These are phyloP conservation scores for Leptobrachium ailaonicum DNA, from an alignment of 2,113 vertebrate species.

Conservation along the genomic window DNA sequence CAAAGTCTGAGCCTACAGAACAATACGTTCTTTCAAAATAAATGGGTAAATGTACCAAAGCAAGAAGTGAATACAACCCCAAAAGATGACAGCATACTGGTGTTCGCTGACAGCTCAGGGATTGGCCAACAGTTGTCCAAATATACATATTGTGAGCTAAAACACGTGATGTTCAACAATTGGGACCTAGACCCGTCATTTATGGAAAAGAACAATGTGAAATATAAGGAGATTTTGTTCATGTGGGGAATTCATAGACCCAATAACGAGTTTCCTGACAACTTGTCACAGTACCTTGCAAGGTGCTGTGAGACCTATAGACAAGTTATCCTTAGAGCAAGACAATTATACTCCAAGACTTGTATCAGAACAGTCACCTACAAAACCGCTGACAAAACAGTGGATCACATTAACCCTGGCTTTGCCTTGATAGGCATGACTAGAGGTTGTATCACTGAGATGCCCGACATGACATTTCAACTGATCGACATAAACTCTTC, in stretches of 20 bases:
- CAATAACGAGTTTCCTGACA: constrained; percentile 53
- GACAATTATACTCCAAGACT: constrained; percentile 50
- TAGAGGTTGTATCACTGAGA: constrained; percentile 73
- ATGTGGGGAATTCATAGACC: constrained; percentile 75
- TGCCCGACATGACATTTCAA: constrained; percentile 74
- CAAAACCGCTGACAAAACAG: constrained; percentile 67
- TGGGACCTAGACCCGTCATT: constrained; percentile 49
- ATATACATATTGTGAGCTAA: constrained; percentile 66
- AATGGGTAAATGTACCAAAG: constrained; percentile 54
- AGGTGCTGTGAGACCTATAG: constrained; percentile 76
- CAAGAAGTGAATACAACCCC: neutral
- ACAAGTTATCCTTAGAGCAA: constrained; percentile 71
- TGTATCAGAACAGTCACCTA: constrained; percentile 75
- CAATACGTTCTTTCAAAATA: constrained; percentile 78
- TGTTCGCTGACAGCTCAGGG: constrained; percentile 78
- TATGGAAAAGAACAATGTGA: constrained; percentile 53
- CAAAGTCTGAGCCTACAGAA: constrained; percentile 51
- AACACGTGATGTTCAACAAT: constrained; percentile 61
- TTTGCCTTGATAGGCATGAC: constrained; percentile 79
- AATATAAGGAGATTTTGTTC: constrained; percentile 71
- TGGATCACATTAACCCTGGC: constrained; percentile 74
- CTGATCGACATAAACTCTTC: constrained; percentile 76
- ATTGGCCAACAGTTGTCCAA: constrained; percentile 68
- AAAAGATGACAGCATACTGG: constrained; percentile 65
- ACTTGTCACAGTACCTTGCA: constrained; percentile 62